Evolutionary conservation across 2,797 vertebrate species (phyloP), one percentile per base, ranked within the genome.

Genomic region (Moxostoma hubbsi): DNA sequence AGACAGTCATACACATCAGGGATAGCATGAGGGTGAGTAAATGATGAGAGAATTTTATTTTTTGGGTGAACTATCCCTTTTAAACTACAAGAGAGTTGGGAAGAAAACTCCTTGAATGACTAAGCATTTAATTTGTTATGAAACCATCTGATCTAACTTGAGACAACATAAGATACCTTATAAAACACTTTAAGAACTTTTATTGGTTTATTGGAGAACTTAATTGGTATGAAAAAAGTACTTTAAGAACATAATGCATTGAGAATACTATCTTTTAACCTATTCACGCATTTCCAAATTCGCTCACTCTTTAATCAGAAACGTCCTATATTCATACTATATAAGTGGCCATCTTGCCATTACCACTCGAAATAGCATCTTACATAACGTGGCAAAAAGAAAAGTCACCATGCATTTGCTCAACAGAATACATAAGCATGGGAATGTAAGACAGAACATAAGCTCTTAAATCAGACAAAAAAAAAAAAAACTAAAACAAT

Each of bases 311-410:
- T 81, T 82, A 81, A 84, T 82, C 73, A 81, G 59, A 55, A 43
- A 74, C 66, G 77, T 84, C 68, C 65, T 63, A 68, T 75, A 75
- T 84, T 81, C 81, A 84, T 73, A 80, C 70, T 24, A 50, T 36
- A 36, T 36, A 36, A 36, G 64, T 36, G 57, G 75, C 78, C 77
- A 73, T 77, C 79, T 85, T 79, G 70, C 67, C 68, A 36, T 59
- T 16, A 68, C 15, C 47, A 59, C 47, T 83, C 46, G 59, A 79
- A 70, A 72, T 61, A 62, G 61, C 71, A 47, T 71, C n/a, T 71
- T 58, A 58, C 43, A 73, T 43, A 36, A 62, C 4, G 24, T 9
- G 70, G 8, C 15, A 8, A 1, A 51, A 58, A 24, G 24, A 24
- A 72, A 72, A 8, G n/a, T 6, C 6, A n/a, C 18, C 12, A 53